Conservation (phyloP, 2,888 invertebrate genomes). For the Neria commutata region DNA sequence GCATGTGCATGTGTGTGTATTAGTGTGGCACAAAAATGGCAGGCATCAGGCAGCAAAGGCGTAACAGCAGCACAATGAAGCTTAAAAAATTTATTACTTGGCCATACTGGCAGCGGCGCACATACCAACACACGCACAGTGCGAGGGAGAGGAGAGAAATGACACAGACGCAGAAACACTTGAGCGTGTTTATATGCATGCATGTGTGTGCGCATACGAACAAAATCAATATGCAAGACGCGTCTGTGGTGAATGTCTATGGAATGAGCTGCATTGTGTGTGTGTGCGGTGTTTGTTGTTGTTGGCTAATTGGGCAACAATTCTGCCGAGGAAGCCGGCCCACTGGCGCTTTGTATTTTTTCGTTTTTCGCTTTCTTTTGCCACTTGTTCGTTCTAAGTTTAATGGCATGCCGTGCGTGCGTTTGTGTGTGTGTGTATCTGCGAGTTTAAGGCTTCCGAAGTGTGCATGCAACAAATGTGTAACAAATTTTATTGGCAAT, state of each 20-base stretch:
- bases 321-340: too few species aligned
- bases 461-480: slow-evolving; percentile 7
- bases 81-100: slow-evolving; percentile 14
- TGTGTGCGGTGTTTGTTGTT: too few species aligned
- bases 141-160: too few species aligned
- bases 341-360: too few species aligned
- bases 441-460: background rate
- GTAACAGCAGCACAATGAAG: slow-evolving; percentile 5
- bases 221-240: slow-evolving; percentile 15
- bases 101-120: background rate
- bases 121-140: background rate
- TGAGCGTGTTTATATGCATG: too few species aligned
- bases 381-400: too few species aligned
- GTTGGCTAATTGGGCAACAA: too few species aligned
- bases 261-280: slow-evolving; percentile 9
- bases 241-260: slow-evolving; percentile 14
- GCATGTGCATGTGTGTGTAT: background rate
- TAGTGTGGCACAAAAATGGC: background rate
- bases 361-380: too few species aligned
- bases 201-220: background rate
- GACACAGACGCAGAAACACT: too few species aligned
- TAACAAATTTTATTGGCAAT: slow-evolving; percentile 8
- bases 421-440: background rate
- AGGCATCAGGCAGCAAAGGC: background rate
- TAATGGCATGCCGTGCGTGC: too few species aligned